A percentile compares a stretch with the other conserved stretches of the same genome.
Conservation (phyloP, 2,113 vertebrate genomes). For the Verasper variegatus region DNA sequence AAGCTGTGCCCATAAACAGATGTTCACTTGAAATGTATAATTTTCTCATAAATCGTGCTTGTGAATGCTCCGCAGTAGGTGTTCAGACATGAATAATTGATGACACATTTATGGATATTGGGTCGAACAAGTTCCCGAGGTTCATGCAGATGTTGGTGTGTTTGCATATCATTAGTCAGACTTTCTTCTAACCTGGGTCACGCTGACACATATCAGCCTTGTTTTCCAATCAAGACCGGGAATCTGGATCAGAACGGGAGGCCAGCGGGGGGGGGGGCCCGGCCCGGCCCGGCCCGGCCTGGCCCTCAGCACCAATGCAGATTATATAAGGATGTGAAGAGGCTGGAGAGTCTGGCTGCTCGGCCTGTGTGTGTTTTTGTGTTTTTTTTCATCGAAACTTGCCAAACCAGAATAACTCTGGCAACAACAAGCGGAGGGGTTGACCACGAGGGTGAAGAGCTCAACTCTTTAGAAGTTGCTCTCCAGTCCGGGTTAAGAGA, state of each 20-base stretch:
- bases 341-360: conserved; percentile 13
- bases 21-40: conserved; percentile 38
- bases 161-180: conserved; percentile 12
- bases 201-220: conserved; percentile 4
- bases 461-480: background rate
- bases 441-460: background rate
- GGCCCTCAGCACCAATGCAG: background rate
- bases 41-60: conserved; percentile 39
- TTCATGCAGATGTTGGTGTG: conserved; percentile 39
- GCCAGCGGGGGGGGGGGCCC: background rate
- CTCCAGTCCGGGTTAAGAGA: background rate
- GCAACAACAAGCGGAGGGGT: conserved; percentile 9
- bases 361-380: background rate
- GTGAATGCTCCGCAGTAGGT: conserved; percentile 29
- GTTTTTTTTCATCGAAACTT: conserved; percentile 9
- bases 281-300: too few relatives aligned
- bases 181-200: background rate
- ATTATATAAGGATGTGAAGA: conserved; percentile 23
- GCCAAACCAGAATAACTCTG: conserved; percentile 32
- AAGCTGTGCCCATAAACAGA: conserved; percentile 19
- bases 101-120: conserved; percentile 43
- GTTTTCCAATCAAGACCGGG: conserved; percentile 9
- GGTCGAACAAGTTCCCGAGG: conserved; percentile 24
- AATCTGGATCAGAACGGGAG: conserved; percentile 4
- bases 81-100: conserved; percentile 62